Evolutionary conservation across 1,140 invertebrate species (phyloP).

Genomic region (Dreissena rostriformis): DNA sequence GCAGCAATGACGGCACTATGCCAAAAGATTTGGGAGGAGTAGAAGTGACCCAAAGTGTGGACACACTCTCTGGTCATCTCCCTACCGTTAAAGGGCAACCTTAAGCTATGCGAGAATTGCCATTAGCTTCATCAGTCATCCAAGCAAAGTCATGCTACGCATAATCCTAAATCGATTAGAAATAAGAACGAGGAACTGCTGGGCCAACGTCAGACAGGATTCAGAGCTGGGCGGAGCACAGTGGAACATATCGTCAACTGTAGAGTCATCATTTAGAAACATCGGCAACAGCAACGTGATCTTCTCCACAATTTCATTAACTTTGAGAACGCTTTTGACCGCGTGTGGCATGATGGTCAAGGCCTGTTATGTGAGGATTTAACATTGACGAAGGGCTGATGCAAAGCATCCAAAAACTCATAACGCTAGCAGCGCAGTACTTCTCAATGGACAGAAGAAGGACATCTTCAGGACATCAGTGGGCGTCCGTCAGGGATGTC

Average conservation of each 20-base stretch:
- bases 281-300: conserved; percentile 54
- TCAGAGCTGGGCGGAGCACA: conserved; percentile 51
- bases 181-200: too few relatives aligned
- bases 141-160: too few relatives aligned
- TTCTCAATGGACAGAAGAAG: conserved; percentile 34
- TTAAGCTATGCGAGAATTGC: too few relatives aligned
- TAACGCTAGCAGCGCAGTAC: conserved; percentile 57
- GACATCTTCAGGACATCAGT: conserved; percentile 56
- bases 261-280: conserved; percentile 46
- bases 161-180: too few relatives aligned
- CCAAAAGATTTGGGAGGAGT: too few relatives aligned
- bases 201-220: conserved; percentile 26
- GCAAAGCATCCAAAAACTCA: conserved; percentile 34
- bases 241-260: conserved; percentile 60
- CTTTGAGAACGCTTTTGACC: conserved; percentile 56
- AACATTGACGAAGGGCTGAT: conserved; percentile 48
- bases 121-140: too few relatives aligned
- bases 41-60: too few relatives aligned
- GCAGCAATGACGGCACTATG: too few relatives aligned
- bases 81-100: too few relatives aligned
- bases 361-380: conserved; percentile 44
- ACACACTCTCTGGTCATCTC: too few relatives aligned
- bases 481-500: conserved; percentile 60
- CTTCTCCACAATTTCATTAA: conserved; percentile 55
- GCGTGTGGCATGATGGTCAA: conserved; percentile 50